Conservation (phyloP, 2,113 vertebrate genomes). For the Pomatorhinus ruficollis region DNA sequence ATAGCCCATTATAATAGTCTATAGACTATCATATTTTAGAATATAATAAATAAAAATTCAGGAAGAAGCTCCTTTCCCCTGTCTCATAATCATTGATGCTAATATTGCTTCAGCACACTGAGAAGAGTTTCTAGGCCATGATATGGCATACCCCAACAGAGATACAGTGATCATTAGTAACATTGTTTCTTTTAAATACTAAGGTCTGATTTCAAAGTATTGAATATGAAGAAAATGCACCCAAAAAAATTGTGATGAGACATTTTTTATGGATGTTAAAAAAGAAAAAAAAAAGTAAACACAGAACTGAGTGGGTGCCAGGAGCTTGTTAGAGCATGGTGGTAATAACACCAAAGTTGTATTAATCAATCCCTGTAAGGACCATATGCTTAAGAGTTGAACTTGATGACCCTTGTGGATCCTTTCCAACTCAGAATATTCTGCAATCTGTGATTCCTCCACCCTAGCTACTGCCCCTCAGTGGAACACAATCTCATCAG, state of each 20-base stretch:
- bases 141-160: background rate
- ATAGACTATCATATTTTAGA: too few species aligned
- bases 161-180: background rate
- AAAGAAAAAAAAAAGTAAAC: background rate
- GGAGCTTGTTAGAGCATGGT: background rate
- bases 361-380: too few species aligned
- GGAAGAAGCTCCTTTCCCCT: background rate
- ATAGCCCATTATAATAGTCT: too few species aligned
- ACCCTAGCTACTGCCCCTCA: background rate
- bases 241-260: rapidly evolving
- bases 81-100: background rate
- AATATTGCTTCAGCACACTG: background rate
- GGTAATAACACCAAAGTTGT: too few species aligned
- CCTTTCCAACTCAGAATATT: background rate
- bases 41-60: background rate
- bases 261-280: background rate
- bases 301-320: background rate
- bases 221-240: background rate
- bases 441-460: background rate
- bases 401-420: background rate
- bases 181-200: background rate
- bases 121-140: background rate
- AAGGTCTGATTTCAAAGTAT: background rate
- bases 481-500: background rate
- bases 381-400: background rate